phyloP scores from a whole-genome alignment of 2,113 vertebrate genomes.

The Rhadina sibilatrix region DNA sequence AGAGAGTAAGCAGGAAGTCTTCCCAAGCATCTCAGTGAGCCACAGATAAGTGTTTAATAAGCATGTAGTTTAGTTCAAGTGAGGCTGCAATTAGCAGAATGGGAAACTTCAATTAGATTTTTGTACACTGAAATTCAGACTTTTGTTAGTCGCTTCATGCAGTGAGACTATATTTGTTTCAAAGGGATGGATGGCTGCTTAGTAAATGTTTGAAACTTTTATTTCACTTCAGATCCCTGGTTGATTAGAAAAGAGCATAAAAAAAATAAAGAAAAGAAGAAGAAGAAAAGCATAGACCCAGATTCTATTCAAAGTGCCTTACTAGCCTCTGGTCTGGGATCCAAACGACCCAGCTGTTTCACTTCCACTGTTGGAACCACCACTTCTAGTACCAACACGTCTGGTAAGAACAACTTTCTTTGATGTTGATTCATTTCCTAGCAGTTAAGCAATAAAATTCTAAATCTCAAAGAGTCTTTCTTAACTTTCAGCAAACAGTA shows the following conservation, averaged over 20 bases:
- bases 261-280: conserved; percentile 91
- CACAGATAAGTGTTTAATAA: neutral
- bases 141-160: neutral
- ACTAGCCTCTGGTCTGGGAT: conserved; percentile 95
- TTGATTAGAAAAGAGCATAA: conserved; percentile 95
- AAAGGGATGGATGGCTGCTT: neutral
- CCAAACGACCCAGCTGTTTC: conserved; percentile 89
- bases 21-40: neutral
- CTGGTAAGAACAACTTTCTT: conserved; percentile 54
- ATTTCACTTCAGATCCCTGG: conserved; percentile 86
- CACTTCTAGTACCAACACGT: conserved; percentile 69
- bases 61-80: neutral
- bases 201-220: neutral
- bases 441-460: neutral
- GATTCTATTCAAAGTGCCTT: conserved; percentile 99
- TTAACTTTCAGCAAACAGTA: conserved; percentile 78
- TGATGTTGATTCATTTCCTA: neutral
- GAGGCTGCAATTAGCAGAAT: neutral
- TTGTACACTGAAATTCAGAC: neutral
- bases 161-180: neutral
- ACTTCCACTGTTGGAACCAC: conserved; percentile 78
- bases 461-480: neutral
- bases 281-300: conserved; percentile 92
- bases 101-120: neutral
- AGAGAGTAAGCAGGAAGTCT: neutral